Percentiles rank a stretch among this genome's conserved stretches.
Conservation (phyloP, 2,888 invertebrate genomes). For the Catocala nupta region DNA sequence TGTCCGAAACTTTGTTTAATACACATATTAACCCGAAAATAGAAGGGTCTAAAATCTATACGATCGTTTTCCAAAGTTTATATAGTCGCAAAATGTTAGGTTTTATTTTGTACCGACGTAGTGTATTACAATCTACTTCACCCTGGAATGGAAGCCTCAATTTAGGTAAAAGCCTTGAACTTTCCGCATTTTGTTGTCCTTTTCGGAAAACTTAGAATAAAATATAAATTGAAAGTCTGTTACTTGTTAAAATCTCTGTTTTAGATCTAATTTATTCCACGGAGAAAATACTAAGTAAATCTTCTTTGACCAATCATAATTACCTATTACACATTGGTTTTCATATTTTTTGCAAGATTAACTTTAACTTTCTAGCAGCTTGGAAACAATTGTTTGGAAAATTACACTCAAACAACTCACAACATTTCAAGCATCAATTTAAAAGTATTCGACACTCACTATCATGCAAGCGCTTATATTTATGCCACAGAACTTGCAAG, state of each 20-base stretch:
- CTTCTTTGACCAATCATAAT: no score
- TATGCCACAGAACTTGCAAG: no score
- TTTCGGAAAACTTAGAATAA: slow-evolving; percentile 23
- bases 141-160: slow-evolving; percentile 29
- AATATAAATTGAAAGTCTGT: not conserved
- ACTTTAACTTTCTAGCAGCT: no score
- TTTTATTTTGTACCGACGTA: slow-evolving; percentile 38
- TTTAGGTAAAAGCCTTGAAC: slow-evolving; percentile 36
- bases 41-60: slow-evolving; percentile 35
- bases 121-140: slow-evolving; percentile 36
- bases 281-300: no score
- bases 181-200: slow-evolving; percentile 24
- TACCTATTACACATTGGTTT: no score
- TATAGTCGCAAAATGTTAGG: slow-evolving; percentile 36
- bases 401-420: no score
- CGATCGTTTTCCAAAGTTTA: slow-evolving; percentile 27
- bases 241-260: slow-evolving; percentile 3
- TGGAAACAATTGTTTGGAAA: no score
- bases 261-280: not conserved
- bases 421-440: no score
- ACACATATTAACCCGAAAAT: slow-evolving; percentile 18
- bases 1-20: not conserved
- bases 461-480: no score
- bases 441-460: no score
- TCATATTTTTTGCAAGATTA: no score